Evolutionary conservation across 2,113 vertebrate species (phyloP).

Genomic region (Odontophorus gujanensis): DNA sequence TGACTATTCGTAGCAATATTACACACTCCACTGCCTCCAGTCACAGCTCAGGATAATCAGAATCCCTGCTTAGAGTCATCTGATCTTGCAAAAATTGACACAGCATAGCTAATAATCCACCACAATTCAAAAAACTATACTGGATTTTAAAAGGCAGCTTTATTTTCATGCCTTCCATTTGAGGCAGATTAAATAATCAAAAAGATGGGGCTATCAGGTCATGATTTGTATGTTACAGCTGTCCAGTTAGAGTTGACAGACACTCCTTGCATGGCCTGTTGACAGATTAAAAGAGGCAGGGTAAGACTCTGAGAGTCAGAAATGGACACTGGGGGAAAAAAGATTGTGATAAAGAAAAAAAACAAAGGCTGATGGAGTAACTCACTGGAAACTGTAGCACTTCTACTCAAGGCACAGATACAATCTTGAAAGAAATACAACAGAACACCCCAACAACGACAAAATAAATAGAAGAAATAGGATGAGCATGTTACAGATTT

Average conservation of each 20-base stretch:
- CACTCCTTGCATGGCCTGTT: slow-evolving; percentile 62
- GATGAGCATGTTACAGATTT: neutral
- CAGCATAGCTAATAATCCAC: slow-evolving; percentile 71
- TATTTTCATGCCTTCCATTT: slow-evolving; percentile 80
- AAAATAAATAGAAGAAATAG: neutral
- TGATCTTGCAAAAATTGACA: slow-evolving; percentile 60
- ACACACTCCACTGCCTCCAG: slow-evolving; percentile 69
- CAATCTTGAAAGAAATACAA: neutral
- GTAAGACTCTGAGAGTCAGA: slow-evolving; percentile 24
- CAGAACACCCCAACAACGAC: too few species aligned
- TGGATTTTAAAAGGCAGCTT: slow-evolving; percentile 76
- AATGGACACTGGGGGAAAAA: neutral
- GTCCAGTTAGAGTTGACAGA: slow-evolving; percentile 82
- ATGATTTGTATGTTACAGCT: slow-evolving; percentile 87
- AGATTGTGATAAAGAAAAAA: neutral
- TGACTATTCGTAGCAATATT: slow-evolving; percentile 61
- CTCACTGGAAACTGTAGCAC: neutral
- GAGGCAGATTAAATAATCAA: slow-evolving; percentile 83
- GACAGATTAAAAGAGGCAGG: slow-evolving; percentile 70
- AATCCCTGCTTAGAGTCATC: slow-evolving; percentile 68
- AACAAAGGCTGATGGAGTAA: slow-evolving; percentile 26
- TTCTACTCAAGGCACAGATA: slow-evolving; percentile 2
- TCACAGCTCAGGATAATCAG: slow-evolving; percentile 58
- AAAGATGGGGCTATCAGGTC: slow-evolving; percentile 76
- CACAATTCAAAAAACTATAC: slow-evolving; percentile 65